Percentiles rank a stretch among this genome's conserved stretches.
Conservation (phyloP, 2,888 invertebrate species). For the Aethes cnicana region DNA sequence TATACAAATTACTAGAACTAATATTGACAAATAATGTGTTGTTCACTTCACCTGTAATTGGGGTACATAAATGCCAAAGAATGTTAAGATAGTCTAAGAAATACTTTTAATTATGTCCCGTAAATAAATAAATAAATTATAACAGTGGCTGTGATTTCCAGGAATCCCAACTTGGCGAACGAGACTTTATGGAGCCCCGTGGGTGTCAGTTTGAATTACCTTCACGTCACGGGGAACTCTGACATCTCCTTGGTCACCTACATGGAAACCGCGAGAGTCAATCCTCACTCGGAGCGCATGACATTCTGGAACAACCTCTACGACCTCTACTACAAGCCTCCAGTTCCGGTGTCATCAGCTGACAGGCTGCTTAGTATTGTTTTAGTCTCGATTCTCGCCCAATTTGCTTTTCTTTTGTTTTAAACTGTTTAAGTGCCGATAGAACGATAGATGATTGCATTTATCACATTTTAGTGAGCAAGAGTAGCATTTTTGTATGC, state of each 20-base stretch:
- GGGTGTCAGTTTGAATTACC: slow-evolving; percentile 38
- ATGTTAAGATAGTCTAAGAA: too few species aligned
- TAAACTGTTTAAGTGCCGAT: too few species aligned
- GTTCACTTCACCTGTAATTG: too few species aligned
- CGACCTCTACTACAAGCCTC: slow-evolving; percentile 46
- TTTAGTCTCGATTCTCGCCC: slow-evolving; percentile 40
- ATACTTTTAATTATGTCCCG: too few species aligned
- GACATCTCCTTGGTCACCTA: neutral
- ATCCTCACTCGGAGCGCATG: slow-evolving; percentile 52
- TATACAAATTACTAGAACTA: too few species aligned
- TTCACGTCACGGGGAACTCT: slow-evolving; percentile 44
- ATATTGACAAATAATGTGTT: too few species aligned
- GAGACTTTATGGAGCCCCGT: slow-evolving; percentile 42
- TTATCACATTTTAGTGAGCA: too few species aligned
- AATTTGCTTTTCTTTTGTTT: slow-evolving; percentile 41
- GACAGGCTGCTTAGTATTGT: slow-evolving; percentile 35
- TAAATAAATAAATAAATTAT: too few species aligned
- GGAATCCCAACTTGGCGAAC: slow-evolving; percentile 6
- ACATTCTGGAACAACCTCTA: slow-evolving; percentile 51
- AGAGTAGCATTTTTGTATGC: too few species aligned
- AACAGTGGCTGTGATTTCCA: too few species aligned
- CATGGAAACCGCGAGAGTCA: slow-evolving; percentile 38
- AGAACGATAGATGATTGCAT: too few species aligned
- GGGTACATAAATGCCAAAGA: too few species aligned
- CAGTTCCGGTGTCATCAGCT: slow-evolving; percentile 42